These are phyloP conservation scores for Protobothrops flavoviridis DNA, from an alignment of 2,113 vertebrate species.

Conservation along the genomic window DNA sequence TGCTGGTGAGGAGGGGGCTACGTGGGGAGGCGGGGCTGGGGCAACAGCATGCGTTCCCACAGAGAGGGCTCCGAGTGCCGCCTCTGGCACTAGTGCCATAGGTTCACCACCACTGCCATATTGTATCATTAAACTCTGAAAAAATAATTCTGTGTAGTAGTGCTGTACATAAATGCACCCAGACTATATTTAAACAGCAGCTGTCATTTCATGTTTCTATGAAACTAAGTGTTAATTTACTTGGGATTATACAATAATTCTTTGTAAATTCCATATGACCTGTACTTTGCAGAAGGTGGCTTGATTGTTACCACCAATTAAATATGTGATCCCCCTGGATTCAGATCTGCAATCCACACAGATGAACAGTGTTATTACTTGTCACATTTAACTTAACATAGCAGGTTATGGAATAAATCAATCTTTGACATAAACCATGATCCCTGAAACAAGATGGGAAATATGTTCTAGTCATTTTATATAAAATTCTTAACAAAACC, in stretches of 20 bases:
- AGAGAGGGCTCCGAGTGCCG: too few relatives aligned
- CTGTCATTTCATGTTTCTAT: constrained; percentile 60
- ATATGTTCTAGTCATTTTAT: constrained; percentile 33
- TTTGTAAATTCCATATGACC: constrained; percentile 63
- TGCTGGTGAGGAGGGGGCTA: too few relatives aligned
- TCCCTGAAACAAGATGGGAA: constrained; percentile 36
- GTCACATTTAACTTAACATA: constrained; percentile 12
- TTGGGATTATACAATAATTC: constrained; percentile 69
- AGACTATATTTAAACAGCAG: constrained; percentile 62
- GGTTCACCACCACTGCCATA: not conserved
- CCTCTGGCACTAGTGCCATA: too few relatives aligned
- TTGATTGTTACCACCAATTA: constrained; percentile 36
- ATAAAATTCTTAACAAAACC: constrained; percentile 46
- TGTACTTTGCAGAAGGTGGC: constrained; percentile 59
- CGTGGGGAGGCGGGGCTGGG: too few relatives aligned
- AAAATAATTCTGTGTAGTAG: constrained; percentile 20
- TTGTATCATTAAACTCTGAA: constrained; percentile 3
- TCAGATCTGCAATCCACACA: not conserved
- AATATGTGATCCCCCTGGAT: constrained; percentile 24
- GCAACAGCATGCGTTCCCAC: too few relatives aligned
- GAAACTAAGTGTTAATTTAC: constrained; percentile 71
- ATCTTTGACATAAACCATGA: constrained; percentile 13
- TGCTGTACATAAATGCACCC: constrained; percentile 36
- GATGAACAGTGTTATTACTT: constrained; percentile 21
- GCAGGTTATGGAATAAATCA: not conserved